A percentile compares a stretch with the other conserved stretches of the same genome.
These are phyloP conservation scores for Xiphorhynchus erythropygius DNA, from an alignment of 2,797 vertebrate genomes.

Conservation along the genomic window DNA sequence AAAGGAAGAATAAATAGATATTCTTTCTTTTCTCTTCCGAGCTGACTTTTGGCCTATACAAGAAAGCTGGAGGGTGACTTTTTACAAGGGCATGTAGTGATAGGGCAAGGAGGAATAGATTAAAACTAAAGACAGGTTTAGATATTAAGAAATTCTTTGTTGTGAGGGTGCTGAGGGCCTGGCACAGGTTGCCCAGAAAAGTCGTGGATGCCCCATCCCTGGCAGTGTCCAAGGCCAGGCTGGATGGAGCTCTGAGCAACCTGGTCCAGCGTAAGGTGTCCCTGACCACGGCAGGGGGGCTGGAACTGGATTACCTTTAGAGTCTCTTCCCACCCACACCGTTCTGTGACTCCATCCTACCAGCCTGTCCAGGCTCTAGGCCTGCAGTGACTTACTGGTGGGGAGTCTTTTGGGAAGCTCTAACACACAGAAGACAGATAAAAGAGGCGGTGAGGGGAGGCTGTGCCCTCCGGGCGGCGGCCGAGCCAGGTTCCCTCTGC, in stretches of 20 bases:
- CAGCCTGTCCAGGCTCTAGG: background rate
- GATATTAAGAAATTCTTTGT: background rate
- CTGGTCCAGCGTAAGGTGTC: background rate
- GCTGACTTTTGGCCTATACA: background rate
- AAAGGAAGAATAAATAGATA: background rate
- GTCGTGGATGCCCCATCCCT: background rate
- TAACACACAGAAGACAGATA: accelerated
- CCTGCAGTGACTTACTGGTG: background rate
- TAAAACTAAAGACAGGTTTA: background rate
- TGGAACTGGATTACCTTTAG: no score
- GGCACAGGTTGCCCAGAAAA: background rate
- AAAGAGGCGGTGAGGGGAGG: background rate
- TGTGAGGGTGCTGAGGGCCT: background rate
- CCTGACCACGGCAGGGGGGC: background rate
- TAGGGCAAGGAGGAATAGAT: background rate
- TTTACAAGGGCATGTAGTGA: background rate
- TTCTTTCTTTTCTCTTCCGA: background rate
- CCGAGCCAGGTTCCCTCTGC: no score
- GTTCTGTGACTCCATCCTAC: background rate
- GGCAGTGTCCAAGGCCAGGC: background rate
- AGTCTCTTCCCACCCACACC: background rate
- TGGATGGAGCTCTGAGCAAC: background rate
- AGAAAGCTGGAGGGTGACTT: background rate
- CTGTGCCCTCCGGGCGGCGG: no score
- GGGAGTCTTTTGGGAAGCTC: background rate